Percentiles rank a stretch among this genome's conserved stretches.
phyloP scores from a whole-genome alignment of 1,140 invertebrate species.

The Aphis craccivora region DNA sequence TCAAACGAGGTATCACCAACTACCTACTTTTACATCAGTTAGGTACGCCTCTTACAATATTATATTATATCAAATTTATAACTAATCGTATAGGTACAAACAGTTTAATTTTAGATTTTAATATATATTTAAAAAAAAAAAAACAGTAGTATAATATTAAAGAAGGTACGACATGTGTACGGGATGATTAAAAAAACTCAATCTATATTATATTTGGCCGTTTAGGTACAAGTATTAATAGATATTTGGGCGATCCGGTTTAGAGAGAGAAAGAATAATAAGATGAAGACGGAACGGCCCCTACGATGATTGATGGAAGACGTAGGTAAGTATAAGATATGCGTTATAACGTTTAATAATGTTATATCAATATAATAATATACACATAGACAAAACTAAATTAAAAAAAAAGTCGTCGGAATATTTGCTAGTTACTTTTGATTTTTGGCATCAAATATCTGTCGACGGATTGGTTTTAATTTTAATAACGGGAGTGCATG shows the following conservation, averaged over 20 bases:
- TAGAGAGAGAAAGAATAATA: background rate
- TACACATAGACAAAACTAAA: background rate
- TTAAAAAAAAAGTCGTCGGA: background rate
- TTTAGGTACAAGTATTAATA: too few relatives aligned
- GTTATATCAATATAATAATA: too few relatives aligned
- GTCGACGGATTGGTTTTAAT: background rate
- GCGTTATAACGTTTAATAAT: background rate
- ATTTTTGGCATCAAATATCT: slow-evolving; percentile 4
- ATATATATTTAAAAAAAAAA: background rate
- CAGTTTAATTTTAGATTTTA: background rate
- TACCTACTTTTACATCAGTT: too few relatives aligned
- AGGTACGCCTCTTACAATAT: too few relatives aligned
- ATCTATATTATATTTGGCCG: background rate
- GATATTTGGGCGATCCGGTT: too few relatives aligned
- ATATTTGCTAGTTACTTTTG: background rate
- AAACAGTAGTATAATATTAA: background rate
- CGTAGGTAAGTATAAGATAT: background rate
- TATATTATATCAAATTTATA: too few relatives aligned
- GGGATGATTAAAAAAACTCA: background rate
- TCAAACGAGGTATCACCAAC: too few relatives aligned
- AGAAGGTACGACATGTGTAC: too few relatives aligned
- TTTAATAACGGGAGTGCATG: background rate
- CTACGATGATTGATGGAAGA: background rate
- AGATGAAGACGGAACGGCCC: background rate
- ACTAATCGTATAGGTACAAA: too few relatives aligned